Evolutionary conservation across 2,888 invertebrate genomes (phyloP).

Genomic region (Punctoribates punctum): DNA sequence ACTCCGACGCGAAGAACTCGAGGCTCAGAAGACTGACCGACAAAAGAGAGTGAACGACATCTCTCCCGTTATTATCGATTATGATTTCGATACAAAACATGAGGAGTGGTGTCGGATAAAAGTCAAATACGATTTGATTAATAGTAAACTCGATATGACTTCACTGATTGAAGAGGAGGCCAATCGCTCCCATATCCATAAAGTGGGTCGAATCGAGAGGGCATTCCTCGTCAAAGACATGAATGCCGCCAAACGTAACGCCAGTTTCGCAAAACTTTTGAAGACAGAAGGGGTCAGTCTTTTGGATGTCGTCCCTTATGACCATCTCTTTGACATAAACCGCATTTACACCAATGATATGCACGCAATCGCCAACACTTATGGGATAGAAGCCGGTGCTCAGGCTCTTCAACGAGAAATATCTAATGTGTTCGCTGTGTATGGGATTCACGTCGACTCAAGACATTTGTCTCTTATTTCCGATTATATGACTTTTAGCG

Average conservation of each 20-base stretch:
- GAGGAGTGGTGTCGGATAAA: conserved; percentile 72
- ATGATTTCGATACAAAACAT: conserved; percentile 70
- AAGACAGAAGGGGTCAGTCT: conserved; percentile 96
- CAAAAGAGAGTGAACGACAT: conserved; percentile 15
- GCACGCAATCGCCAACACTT: conserved; percentile 79
- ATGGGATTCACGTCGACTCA: conserved; percentile 91
- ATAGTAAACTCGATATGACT: conserved; percentile 57
- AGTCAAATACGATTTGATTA: conserved; percentile 59
- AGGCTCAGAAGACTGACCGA: conserved; percentile 13
- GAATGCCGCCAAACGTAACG: conserved; percentile 48
- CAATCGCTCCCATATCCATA: conserved; percentile 68
- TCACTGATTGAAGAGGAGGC: conserved; percentile 61
- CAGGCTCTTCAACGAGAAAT: conserved; percentile 86
- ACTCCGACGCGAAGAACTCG: neutral
- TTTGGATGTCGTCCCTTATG: conserved; percentile 75
- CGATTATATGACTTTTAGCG: conserved; percentile 97
- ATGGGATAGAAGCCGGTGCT: conserved; percentile 94
- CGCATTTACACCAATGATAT: conserved; percentile 89
- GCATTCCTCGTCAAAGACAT: conserved; percentile 68
- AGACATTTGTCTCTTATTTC: conserved; percentile 88
- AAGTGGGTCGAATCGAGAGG: conserved; percentile 73
- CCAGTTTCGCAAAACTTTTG: conserved; percentile 59
- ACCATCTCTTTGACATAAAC: conserved; percentile 71
- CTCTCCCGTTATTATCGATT: conserved; percentile 56
- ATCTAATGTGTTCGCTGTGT: conserved; percentile 91